Percentiles rank a stretch among this genome's conserved stretches.
These are phyloP conservation scores for Nomia melanderi DNA, from an alignment of 1,140 invertebrate species.

Conservation along the genomic window DNA sequence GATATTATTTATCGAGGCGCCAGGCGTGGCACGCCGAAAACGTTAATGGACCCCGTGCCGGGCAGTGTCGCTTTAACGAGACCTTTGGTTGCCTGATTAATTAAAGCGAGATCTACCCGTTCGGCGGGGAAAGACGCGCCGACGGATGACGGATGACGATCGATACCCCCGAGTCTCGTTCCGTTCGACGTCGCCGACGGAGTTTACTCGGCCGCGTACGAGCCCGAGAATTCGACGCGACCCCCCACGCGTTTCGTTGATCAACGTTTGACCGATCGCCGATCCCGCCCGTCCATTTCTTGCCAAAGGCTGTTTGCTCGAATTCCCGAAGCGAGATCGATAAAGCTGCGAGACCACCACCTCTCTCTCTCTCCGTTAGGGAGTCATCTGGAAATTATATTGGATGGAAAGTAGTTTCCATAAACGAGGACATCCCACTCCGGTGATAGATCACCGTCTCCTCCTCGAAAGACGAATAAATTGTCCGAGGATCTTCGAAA, in stretches of 20 bases:
- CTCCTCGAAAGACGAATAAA: too few species aligned
- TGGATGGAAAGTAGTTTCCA: neutral
- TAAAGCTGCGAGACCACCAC: too few species aligned
- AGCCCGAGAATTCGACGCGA: slow-evolving; percentile 16
- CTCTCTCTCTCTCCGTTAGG: neutral
- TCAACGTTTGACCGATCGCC: slow-evolving; percentile 26
- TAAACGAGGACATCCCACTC: neutral
- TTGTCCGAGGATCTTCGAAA: too few species aligned
- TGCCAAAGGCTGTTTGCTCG: neutral
- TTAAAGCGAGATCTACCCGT: slow-evolving; percentile 15
- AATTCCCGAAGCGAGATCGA: slow-evolving; percentile 14
- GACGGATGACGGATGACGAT: slow-evolving; percentile 51
- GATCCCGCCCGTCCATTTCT: neutral
- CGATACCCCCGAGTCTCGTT: slow-evolving; percentile 27
- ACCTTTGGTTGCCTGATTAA: slow-evolving; percentile 15
- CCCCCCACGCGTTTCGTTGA: neutral
- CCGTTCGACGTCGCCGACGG: neutral
- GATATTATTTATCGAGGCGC: slow-evolving; percentile 9
- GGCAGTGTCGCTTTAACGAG: neutral
- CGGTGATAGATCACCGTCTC: too few species aligned
- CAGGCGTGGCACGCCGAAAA: neutral
- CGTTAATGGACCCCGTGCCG: slow-evolving; percentile 6
- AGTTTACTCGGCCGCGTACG: slow-evolving; percentile 17
- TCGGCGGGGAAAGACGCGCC: slow-evolving; percentile 16
- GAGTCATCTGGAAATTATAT: neutral